Base-by-base conservation (phyloP, 2,888 invertebrate species). In the Belgica antarctica region DNA sequence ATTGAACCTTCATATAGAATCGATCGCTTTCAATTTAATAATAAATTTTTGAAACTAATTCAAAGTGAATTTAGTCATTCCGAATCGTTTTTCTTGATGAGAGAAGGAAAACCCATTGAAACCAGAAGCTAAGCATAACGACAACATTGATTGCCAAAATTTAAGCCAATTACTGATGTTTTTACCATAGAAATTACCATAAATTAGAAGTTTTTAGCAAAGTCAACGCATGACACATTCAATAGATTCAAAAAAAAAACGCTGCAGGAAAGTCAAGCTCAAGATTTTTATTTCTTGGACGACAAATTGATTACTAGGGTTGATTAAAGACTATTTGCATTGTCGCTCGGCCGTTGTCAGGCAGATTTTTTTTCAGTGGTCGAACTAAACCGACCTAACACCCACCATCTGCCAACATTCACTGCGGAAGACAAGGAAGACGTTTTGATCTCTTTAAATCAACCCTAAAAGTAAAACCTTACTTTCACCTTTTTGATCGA, bases 1-100 rank as follows among this genome's bases (percentile, higher is more conserved):
- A 27, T 25, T 27, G 27, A 59, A 25, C 27, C 59, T 22, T 22
- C 2, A 24, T 22, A 59, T 27, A 19, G 59, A 59, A 59, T 59
- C 59, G 27, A 59, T 27, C 59, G 52, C 52, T 52, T 59, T 59
- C 59, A 59, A 59, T 59, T 59, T 27, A 59, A 59, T 59, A 27
- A 52, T 52, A 27, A 59, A 27, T 59, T 25, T 59, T 27, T 52
- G 52, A 52, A 17, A 52, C 17, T 4, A 52, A 52, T 52, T 52
- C 52, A 52, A 52, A 52, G 12, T 52, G 52, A 52, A 52, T 52
- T 52, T 52, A 52, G 22, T 22, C 52, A 17, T 52, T 52, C 52
- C 17, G 52, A 22, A 52, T 52, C 52, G 12, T 52, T 52, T 52
- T 19, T 52, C 22, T 22, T 22, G 12, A 12, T 52, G 52, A 52